phyloP scores from a whole-genome alignment of 2,888 invertebrate genomes.

The Allacma fusca region DNA sequence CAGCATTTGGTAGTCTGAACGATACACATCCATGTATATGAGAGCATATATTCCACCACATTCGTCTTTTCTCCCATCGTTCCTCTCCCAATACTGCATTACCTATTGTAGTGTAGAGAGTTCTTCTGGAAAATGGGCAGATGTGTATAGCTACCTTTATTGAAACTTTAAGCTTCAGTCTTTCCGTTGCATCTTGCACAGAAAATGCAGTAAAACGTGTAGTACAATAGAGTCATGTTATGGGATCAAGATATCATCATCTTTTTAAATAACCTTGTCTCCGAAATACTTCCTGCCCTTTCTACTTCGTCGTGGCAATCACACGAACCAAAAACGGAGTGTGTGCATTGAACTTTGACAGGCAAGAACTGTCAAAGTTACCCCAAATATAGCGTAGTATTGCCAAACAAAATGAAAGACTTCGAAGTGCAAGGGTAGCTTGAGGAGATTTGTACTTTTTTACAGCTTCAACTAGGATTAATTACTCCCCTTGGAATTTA shows the following conservation, averaged over 20 bases:
- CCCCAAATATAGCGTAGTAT: too few relatives aligned
- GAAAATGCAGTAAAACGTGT: slow-evolving; percentile 9
- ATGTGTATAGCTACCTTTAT: slow-evolving; percentile 4
- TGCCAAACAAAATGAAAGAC: too few relatives aligned
- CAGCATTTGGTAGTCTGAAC: slow-evolving; percentile 17
- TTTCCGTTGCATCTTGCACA: slow-evolving; percentile 16
- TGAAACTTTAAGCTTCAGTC: not conserved
- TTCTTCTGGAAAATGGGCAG: not conserved
- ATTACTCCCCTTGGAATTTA: too few relatives aligned
- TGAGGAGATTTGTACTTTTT: too few relatives aligned
- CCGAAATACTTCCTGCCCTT: not conserved
- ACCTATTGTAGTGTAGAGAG: not conserved
- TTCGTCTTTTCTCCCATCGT: not conserved
- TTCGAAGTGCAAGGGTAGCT: too few relatives aligned
- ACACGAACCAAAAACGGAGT: too few relatives aligned
- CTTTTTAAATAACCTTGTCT: slow-evolving; percentile 11
- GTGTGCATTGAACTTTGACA: too few relatives aligned
- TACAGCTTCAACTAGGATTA: too few relatives aligned
- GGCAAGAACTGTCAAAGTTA: too few relatives aligned
- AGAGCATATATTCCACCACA: not conserved
- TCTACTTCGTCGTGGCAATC: not conserved
- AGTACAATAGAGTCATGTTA: slow-evolving; percentile 4
- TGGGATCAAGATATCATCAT: slow-evolving; percentile 11
- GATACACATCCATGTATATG: slow-evolving; percentile 15
- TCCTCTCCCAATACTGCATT: not conserved